These are phyloP conservation scores for Gila orcuttii DNA, from an alignment of 2,113 vertebrate species.

Conservation along the genomic window DNA sequence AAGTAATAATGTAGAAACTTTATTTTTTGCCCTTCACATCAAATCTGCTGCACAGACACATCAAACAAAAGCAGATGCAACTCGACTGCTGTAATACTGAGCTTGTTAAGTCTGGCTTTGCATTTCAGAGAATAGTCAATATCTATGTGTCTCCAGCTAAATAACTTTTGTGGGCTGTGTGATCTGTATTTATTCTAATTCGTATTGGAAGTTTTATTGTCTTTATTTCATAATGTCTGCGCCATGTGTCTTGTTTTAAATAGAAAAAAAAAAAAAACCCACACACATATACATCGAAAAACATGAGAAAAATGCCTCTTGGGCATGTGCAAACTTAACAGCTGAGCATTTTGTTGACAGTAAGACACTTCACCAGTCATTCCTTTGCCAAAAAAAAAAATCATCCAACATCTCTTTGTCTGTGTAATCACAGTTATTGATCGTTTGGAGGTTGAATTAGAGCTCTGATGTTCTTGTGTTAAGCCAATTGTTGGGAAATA, in stretches of 20 bases:
- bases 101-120: slow-evolving; percentile 16
- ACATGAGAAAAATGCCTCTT: not conserved
- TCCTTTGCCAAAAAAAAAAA: not conserved
- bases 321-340: not conserved
- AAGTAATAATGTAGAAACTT: slow-evolving; percentile 5
- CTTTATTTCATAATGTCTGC: not conserved
- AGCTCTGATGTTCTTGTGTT: slow-evolving; percentile 27
- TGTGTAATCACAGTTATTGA: slow-evolving; percentile 29
- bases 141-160: slow-evolving; percentile 24
- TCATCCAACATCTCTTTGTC: not conserved
- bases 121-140: not conserved
- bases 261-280: not conserved
- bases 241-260: not conserved
- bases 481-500: slow-evolving; percentile 37
- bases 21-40: not conserved
- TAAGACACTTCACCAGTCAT: not conserved
- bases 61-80: slow-evolving; percentile 30
- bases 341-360: not conserved
- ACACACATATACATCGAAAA: not conserved
- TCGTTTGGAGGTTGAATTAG: not conserved
- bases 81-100: not conserved
- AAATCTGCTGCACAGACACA: slow-evolving; percentile 17
- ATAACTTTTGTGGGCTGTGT: slow-evolving; percentile 2
- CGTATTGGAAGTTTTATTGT: not conserved
- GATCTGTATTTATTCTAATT: slow-evolving; percentile 7